A percentile compares a stretch with the other conserved stretches of the same genome.
phyloP scores from a whole-genome alignment of 2,888 invertebrate species.

The Ceramica pisi region DNA sequence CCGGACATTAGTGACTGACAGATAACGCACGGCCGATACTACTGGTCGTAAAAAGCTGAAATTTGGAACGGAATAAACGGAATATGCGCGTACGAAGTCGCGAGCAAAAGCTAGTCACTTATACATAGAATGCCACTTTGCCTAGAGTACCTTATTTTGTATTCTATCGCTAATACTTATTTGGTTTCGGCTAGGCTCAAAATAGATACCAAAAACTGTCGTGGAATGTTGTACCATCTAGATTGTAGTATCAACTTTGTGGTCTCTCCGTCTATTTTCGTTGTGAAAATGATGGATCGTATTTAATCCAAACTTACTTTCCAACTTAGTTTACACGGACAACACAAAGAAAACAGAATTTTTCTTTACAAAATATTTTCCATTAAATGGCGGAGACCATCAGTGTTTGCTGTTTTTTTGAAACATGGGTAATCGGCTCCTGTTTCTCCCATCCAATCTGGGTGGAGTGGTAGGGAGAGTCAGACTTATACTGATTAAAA shows the following conservation, averaged over 20 bases:
- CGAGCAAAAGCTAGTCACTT: no score
- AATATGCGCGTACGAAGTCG: no score
- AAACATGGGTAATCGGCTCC: no score
- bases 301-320: not conserved
- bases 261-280: not conserved
- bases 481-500: no score
- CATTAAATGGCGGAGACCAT: not conserved
- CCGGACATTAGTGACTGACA: no score
- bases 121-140: not conserved
- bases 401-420: no score
- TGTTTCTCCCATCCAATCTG: no score
- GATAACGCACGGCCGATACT: no score
- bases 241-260: not conserved
- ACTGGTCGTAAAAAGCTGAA: no score
- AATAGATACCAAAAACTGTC: not conserved
- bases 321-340: not conserved
- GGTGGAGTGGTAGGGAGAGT: no score
- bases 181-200: not conserved
- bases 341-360: not conserved
- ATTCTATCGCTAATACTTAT: not conserved
- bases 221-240: not conserved
- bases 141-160: not conserved
- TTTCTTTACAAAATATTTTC: not conserved
- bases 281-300: constrained; percentile 8
- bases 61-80: no score